phyloP scores from a whole-genome alignment of 2,797 vertebrate genomes.

The Poliocrania exsul region DNA sequence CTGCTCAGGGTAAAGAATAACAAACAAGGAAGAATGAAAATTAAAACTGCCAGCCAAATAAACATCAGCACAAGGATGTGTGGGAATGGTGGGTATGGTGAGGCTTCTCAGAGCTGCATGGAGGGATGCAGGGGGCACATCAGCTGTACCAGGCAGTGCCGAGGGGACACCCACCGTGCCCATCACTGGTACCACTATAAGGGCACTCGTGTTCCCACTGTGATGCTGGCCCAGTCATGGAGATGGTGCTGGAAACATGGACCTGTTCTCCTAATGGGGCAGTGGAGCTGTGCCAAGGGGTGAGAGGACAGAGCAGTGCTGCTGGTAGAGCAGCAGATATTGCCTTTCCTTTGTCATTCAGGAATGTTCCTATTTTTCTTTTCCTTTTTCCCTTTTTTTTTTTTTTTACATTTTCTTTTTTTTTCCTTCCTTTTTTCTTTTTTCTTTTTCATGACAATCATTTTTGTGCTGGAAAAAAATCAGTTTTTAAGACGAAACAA shows the following conservation, averaged over 20 bases:
- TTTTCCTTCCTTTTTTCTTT: neutral
- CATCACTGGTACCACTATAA: accelerated
- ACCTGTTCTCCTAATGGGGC: accelerated
- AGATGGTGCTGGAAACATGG: neutral
- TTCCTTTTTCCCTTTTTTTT: neutral
- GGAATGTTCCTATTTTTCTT: accelerated
- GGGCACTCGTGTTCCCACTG: neutral
- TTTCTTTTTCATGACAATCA: neutral
- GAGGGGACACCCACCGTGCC: neutral
- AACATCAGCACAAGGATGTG: accelerated
- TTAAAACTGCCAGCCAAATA: neutral
- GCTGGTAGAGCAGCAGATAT: neutral
- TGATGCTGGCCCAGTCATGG: neutral
- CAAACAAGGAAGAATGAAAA: neutral
- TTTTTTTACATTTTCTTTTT: neutral
- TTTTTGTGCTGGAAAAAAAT: neutral
- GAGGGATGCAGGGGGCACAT: neutral
- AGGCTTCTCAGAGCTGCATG: neutral
- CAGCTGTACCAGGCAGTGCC: neutral
- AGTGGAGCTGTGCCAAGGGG: neutral
- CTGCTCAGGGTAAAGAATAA: neutral
- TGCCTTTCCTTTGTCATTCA: neutral
- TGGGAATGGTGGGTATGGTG: neutral
- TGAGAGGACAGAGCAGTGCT: neutral
- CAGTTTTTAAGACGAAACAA: neutral